Evolutionary conservation across 2,888 invertebrate genomes (phyloP), one percentile per base, ranked within the genome.

Genomic region (Sialis fuliginosa): DNA sequence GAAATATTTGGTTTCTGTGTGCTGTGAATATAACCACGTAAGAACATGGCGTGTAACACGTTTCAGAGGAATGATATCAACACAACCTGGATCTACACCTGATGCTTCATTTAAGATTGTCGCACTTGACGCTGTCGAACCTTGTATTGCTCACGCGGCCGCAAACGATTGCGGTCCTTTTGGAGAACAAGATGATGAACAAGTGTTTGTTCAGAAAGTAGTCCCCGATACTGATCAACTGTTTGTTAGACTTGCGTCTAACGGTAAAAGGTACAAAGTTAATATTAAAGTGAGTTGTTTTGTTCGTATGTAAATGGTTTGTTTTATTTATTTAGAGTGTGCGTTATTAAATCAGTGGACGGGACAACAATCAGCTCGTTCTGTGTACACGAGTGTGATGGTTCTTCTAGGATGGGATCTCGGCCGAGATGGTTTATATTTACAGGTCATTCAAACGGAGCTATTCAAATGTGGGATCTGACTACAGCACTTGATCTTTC

Each of bases 401-500:
- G 95, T 2, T 91, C 93, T 1, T 84, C 89, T 57, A 74, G 96
- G 10, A 87, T 90, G 84, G 90, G 89, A 2, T 87, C 88, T 7
- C 67, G 85, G 46, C 92, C 92, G 6, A 71, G 92, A 5, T 68
- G 96, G 40, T 83, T 91, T 59, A 79, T 95, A 57, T 81, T 95
- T 53, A 92, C 92, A 31, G 95, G 93, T 0, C 93, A 93, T 61
- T 80, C 86, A 37, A 91, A 87, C 54, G 93, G 95, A 43, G 85
- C 86, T 39, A 82, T 93, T 50, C 93, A 93, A 68, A 91, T 97
- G 87, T 98, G 97, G 96, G 97, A 98, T 69, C 72, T 98, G 50
- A 93, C 93, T 9, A 96, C 92, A 7, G 95, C 92, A 9, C 70
- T 97, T 46, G 91, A 95, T 66, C 74, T 84, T 53, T 72, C 77